Base-by-base conservation (phyloP, 2,797 vertebrate genomes). In the Moxostoma hubbsi region DNA sequence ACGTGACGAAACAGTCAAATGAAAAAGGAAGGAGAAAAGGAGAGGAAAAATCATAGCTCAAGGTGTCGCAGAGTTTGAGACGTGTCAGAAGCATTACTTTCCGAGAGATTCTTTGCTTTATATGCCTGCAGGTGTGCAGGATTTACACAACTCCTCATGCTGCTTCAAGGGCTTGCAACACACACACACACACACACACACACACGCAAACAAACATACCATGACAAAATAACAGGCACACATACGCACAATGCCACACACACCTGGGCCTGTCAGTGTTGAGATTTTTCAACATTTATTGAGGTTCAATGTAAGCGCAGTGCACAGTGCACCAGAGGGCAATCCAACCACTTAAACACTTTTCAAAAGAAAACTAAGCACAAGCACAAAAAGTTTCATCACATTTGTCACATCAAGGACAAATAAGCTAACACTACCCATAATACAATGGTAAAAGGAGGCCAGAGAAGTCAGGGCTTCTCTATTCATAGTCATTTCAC, bases 81-180 rank as follows among this genome's bases (percentile, higher is more conserved):
- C 36, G 46, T 71, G 79, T 89, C 87, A 82, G 87, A 80, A 86
- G 90, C 90, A 93, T 93, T 94, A 92, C 84, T 66, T 1, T 9
- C 81, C 72, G 70, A 89, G 83, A 90, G 88, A 93, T 90, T 90
- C 89, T 87, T 90, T 82, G 85, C 86, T 90, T 87, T 85, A 88
- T 84, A 87, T 57, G 59, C 67, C 67, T 71, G 87, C 83, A 82
- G 69, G 71, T 76, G 75, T 58, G 63, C 61, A 58, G 68, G 70
- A 59, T 77, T 77, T 77, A 77, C 51, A 75, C 15, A 63, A 47
- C 62, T 13, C 5, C 45, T 51, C 59, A 36, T 36, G 36, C 36
- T 36, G 36, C 36, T 36, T 36, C 36, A 36, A 36, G 36, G 36
- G 36, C 36, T 36, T 36, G 36, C 36, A 36, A 36, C 3, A 36